A percentile compares a stretch with the other conserved stretches of the same genome.
Conservation (phyloP, 1,140 invertebrate genomes). For the Drosophila melanica region DNA sequence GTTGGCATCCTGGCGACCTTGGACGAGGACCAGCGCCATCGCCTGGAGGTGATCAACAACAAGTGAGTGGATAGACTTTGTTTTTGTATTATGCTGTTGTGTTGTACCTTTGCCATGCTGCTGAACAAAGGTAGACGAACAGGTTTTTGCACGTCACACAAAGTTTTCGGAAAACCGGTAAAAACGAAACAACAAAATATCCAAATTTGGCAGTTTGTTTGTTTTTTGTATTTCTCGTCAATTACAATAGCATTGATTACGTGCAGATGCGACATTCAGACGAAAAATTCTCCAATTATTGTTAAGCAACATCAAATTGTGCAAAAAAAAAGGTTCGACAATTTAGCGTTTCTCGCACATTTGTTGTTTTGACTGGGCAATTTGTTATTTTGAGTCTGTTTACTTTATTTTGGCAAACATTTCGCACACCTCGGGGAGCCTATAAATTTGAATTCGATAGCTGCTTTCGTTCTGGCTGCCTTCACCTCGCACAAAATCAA, state of each 20-base stretch:
- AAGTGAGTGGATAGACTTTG: conserved; percentile 76
- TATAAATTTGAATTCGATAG: conserved; percentile 4
- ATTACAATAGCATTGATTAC: conserved; percentile 31
- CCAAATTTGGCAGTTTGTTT: conserved; percentile 1
- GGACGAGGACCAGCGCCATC: conserved; percentile 83
- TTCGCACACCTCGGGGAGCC: conserved; percentile 9
- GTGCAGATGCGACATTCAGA: not conserved
- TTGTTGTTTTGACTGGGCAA: not conserved
- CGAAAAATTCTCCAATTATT: not conserved
- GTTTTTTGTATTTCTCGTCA: not conserved
- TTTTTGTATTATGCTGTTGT: no score
- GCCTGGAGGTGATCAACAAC: conserved; percentile 84
- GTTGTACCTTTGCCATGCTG: conserved; percentile 27
- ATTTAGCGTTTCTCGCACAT: not conserved
- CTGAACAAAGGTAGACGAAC: conserved; percentile 30
- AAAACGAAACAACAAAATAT: conserved; percentile 19
- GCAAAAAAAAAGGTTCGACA: no score
- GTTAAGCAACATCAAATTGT: not conserved
- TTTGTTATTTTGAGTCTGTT: not conserved
- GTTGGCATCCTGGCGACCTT: conserved; percentile 83
- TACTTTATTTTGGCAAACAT: conserved; percentile 29
- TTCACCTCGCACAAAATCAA: conserved; percentile 1
- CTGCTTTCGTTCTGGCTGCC: conserved; percentile 13
- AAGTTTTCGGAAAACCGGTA: conserved; percentile 43
- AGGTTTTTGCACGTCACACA: conserved; percentile 32